Base-by-base conservation (phyloP, 2,888 invertebrate species). In the Diadegma fenestrale region DNA sequence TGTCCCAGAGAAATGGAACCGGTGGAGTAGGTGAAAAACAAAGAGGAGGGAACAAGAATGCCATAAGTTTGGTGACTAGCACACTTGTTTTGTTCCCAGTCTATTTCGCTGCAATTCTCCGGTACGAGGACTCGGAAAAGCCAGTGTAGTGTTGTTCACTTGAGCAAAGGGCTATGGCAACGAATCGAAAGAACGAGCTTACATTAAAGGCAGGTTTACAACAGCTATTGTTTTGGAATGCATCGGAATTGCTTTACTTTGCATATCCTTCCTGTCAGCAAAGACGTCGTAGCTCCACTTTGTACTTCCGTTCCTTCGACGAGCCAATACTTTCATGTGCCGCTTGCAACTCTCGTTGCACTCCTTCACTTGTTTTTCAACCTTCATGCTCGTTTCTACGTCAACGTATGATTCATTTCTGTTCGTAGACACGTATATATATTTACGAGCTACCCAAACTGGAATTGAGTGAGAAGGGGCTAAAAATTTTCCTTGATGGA, bases 151-250 rank as follows among this genome's bases (percentile, higher is more conserved):
- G 43, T 43, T 63, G 54, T 48, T 58, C 54, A 71, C 75, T 78
- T 45, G 78, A 69, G 43, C 33, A 48, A 81, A 85, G 76, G 77
- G 26, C 78, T 64, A n/a, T 22, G 66, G 10, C 68, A 64, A 86
- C 71, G 61, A 43, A 61, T n/a, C n/a, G 68, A 64, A 86, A 76
- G 64, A 43, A 63, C 63, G 64, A 77, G 54, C 37, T 58, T 84
- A 82, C 86, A 88, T 89, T 81, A 87, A 87, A 85, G 86, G 86
- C 84, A 73, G 82, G 77, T 86, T 87, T 87, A 87, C 89, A 87
- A 71, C 54, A 66, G 81, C 85, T 76, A 89, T 88, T 90, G 89
- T 90, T 88, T 88, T 83, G 72, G 14, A 79, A 87, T 69, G 75
- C 82, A 79, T 73, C 66, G 80, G 82, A 87, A 88, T 88, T 78